phyloP scores from a whole-genome alignment of 2,888 invertebrate species.

The Ariolimax columbianus region DNA sequence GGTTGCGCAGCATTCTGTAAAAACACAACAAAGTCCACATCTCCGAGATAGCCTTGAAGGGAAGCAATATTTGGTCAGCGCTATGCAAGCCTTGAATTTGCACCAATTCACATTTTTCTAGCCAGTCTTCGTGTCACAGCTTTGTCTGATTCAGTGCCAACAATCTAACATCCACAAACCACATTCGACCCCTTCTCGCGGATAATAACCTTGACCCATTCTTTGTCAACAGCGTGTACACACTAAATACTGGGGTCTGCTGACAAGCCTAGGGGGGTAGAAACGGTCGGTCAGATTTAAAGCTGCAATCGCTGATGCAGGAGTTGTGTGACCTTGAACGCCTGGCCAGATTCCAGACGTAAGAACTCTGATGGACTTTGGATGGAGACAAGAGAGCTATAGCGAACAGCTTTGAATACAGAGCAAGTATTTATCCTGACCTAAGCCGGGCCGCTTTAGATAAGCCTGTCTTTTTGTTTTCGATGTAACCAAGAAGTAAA shows the following conservation, averaged over 20 bases:
- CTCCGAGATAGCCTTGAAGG: constrained; percentile 2
- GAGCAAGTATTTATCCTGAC: not conserved
- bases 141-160: not conserved
- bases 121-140: not conserved
- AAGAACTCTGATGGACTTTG: not conserved
- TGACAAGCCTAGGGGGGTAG: not conserved
- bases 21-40: not conserved
- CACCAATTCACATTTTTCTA: not conserved
- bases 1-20: too few relatives aligned
- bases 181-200: too few relatives aligned
- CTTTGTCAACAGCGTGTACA: not conserved
- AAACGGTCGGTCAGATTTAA: not conserved
- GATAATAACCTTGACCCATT: too few relatives aligned
- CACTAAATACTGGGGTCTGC: not conserved
- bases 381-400: not conserved
- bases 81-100: not conserved
- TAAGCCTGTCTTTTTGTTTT: too few relatives aligned
- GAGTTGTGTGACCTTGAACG: not conserved
- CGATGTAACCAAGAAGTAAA: too few relatives aligned
- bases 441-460: too few relatives aligned
- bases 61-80: not conserved
- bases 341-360: not conserved
- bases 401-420: not conserved
- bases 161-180: constrained; percentile 11
- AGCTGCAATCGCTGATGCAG: not conserved